Evolutionary conservation across 2,888 invertebrate genomes (phyloP).

Genomic region (Sinohyriopsis cumingii): DNA sequence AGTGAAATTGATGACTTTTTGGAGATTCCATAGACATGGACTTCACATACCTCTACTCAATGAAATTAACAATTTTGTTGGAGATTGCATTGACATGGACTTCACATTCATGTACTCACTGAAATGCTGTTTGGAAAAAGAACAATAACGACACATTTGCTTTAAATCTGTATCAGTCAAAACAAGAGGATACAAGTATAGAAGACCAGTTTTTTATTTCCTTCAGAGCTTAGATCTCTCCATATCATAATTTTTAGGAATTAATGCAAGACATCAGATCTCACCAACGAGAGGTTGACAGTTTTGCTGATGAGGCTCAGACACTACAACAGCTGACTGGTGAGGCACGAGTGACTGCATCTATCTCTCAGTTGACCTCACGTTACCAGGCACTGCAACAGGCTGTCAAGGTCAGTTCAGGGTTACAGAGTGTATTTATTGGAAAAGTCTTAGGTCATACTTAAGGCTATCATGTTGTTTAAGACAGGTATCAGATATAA

Average conservation of each 20-base stretch:
- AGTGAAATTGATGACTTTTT: too few relatives aligned
- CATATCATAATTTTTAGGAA: constrained; percentile 39
- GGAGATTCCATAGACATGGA: too few relatives aligned
- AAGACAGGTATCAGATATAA: not conserved
- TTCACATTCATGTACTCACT: too few relatives aligned
- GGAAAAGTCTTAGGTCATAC: not conserved
- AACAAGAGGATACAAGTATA: too few relatives aligned
- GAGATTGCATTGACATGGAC: too few relatives aligned
- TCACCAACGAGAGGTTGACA: constrained; percentile 89
- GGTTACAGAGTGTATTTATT: not conserved
- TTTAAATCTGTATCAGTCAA: too few relatives aligned
- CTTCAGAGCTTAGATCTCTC: too few relatives aligned
- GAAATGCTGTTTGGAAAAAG: too few relatives aligned
- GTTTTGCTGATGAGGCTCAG: constrained; percentile 92
- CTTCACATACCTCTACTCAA: too few relatives aligned
- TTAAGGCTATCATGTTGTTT: not conserved
- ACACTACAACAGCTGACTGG: constrained; percentile 87
- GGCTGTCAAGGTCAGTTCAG: constrained; percentile 59
- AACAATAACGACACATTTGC: too few relatives aligned
- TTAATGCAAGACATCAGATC: constrained; percentile 82
- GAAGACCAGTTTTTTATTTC: too few relatives aligned
- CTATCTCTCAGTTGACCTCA: constrained; percentile 91
- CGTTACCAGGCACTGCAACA: constrained; percentile 73
- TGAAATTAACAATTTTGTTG: too few relatives aligned
- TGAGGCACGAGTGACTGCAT: constrained; percentile 87